Percentiles rank a stretch among this genome's conserved stretches.
These are phyloP conservation scores for Cheumatopsyche charites DNA, from an alignment of 1,140 invertebrate species.

Conservation along the genomic window DNA sequence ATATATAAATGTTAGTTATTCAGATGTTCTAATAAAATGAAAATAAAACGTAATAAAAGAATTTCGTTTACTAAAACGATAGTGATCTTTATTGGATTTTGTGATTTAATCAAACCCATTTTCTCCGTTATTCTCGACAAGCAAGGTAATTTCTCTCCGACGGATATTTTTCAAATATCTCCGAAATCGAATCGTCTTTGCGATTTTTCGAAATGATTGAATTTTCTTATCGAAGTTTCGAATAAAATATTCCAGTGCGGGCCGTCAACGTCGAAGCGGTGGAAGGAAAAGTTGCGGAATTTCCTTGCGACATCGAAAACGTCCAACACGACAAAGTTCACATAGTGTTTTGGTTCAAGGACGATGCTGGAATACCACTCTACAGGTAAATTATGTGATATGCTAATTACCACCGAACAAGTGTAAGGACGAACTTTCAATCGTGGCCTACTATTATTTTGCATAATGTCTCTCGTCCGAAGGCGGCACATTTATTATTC, in stretches of 20 bases:
- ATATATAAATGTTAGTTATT: too few relatives aligned
- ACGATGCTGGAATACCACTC: constrained; percentile 82
- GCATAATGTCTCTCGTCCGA: too few relatives aligned
- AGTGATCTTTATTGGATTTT: constrained; percentile 34
- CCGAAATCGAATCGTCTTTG: too few relatives aligned
- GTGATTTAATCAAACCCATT: constrained; percentile 35
- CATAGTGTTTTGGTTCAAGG: constrained; percentile 90
- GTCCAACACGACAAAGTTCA: constrained; percentile 81
- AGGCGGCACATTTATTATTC: too few relatives aligned
- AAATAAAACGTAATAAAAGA: background rate
- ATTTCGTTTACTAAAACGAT: constrained; percentile 19
- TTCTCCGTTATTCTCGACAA: constrained; percentile 42
- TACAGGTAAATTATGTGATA: constrained; percentile 72
- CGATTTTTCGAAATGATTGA: too few relatives aligned
- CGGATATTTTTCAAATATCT: background rate
- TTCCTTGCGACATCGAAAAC: constrained; percentile 84
- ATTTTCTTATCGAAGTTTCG: too few relatives aligned
- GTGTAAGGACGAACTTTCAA: too few relatives aligned
- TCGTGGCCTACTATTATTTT: too few relatives aligned
- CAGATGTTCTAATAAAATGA: background rate
- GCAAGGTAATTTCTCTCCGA: constrained; percentile 41
- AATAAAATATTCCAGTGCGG: constrained; percentile 61
- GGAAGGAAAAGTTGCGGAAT: constrained; percentile 79
- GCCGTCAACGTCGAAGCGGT: constrained; percentile 79
- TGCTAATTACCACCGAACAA: too few relatives aligned